Percentiles rank a stretch among this genome's conserved stretches.
Evolutionary conservation across 2,113 vertebrate genomes (phyloP).

Genomic region (Cyanoramphus novaezelandiae): DNA sequence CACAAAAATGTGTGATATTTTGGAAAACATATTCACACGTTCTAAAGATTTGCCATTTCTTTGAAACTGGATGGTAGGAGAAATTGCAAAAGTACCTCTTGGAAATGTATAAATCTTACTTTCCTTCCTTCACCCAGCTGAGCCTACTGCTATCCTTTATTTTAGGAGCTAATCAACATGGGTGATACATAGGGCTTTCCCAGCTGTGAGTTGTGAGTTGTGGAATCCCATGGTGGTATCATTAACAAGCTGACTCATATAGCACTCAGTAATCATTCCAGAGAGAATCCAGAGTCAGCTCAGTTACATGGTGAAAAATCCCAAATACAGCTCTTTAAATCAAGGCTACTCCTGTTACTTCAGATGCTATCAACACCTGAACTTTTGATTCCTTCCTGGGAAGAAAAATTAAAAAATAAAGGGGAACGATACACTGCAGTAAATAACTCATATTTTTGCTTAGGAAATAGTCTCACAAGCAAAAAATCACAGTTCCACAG

Average conservation of each 20-base stretch:
- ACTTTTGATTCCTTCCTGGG: neutral
- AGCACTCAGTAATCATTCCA: neutral
- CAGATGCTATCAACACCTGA: neutral
- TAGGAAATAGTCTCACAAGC: neutral
- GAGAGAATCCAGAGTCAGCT: neutral
- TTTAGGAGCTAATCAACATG: neutral
- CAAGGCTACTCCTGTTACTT: neutral
- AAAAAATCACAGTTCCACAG: neutral
- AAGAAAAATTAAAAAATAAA: neutral
- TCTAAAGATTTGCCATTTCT: conserved; percentile 10
- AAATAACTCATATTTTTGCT: neutral
- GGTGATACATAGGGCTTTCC: neutral
- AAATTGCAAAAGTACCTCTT: neutral
- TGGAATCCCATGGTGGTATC: neutral
- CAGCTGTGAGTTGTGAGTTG: neutral
- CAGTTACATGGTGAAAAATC: neutral
- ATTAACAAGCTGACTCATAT: conserved; percentile 2
- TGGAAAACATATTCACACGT: neutral
- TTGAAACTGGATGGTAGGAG: neutral
- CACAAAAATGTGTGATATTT: conserved; percentile 44
- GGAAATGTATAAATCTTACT: neutral
- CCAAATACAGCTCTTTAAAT: neutral
- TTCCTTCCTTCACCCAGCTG: neutral
- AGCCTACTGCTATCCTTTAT: neutral
- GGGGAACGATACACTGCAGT: neutral